A percentile compares a stretch with the other conserved stretches of the same genome.
phyloP scores from a whole-genome alignment of 2,113 vertebrate species.

The Tyrannus savana region DNA sequence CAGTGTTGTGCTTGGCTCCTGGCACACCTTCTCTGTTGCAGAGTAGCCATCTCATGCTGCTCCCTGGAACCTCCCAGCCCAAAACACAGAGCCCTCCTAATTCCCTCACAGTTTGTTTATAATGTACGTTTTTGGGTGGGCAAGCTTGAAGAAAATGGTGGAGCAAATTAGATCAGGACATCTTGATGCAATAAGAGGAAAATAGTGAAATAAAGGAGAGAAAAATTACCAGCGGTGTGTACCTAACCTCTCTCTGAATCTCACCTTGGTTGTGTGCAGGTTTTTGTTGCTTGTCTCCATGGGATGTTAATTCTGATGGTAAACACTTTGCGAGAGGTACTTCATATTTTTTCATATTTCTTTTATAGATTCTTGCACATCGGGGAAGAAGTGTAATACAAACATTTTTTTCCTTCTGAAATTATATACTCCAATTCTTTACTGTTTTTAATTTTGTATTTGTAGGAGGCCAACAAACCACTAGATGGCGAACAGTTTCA shows the following conservation, averaged over 20 bases:
- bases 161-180: background rate
- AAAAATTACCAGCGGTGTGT: background rate
- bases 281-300: background rate
- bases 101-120: background rate
- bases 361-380: background rate
- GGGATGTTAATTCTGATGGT: background rate
- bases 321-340: accelerated
- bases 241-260: background rate
- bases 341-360: background rate
- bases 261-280: background rate
- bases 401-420: background rate
- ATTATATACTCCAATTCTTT: background rate
- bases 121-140: background rate
- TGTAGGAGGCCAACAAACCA: background rate
- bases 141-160: background rate
- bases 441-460: background rate
- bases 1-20: background rate
- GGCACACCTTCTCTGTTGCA: background rate
- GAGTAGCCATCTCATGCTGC: background rate
- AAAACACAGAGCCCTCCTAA: background rate
- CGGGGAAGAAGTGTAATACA: background rate
- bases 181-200: accelerated
- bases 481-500: constrained; percentile 51
- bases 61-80: background rate
- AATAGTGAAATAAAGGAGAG: background rate